phyloP scores from a whole-genome alignment of 2,113 vertebrate genomes.

The Ailurus styani region DNA sequence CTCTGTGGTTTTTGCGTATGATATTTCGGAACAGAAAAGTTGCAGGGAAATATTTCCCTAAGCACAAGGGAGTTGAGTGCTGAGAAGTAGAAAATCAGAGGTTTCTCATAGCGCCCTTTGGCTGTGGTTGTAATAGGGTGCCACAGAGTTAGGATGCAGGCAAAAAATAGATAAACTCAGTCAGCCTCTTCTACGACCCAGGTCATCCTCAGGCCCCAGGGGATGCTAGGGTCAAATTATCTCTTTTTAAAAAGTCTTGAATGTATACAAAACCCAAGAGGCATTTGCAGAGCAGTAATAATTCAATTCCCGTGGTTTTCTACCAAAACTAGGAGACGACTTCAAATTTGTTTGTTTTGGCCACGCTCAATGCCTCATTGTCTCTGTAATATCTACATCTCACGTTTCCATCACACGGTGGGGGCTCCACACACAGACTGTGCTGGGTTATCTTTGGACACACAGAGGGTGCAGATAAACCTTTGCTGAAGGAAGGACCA shows the following conservation, averaged over 20 bases:
- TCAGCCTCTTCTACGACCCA: neutral
- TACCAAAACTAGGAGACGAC: neutral
- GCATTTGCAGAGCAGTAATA: neutral
- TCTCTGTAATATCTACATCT: neutral
- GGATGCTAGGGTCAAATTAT: constrained; percentile 55
- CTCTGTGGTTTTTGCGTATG: neutral
- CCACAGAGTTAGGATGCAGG: constrained; percentile 11
- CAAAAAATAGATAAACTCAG: constrained; percentile 61
- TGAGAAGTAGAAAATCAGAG: constrained; percentile 7
- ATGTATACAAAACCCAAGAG: neutral
- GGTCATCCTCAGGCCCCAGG: constrained; percentile 21
- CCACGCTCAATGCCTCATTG: neutral
- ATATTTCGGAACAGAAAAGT: constrained; percentile 66
- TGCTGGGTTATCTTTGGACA: neutral
- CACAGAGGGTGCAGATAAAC: neutral
- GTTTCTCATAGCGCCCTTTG: constrained; percentile 52
- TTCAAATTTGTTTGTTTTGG: neutral
- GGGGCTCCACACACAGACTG: neutral
- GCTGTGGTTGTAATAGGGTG: constrained; percentile 28
- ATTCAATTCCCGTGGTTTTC: neutral
- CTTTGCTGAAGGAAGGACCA: neutral
- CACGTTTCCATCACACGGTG: neutral
- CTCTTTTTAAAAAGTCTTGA: constrained; percentile 46
- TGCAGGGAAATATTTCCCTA: constrained; percentile 33
- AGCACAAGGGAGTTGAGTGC: constrained; percentile 56